phyloP scores from a whole-genome alignment of 2,888 invertebrate genomes.

The Folsomia candida region DNA sequence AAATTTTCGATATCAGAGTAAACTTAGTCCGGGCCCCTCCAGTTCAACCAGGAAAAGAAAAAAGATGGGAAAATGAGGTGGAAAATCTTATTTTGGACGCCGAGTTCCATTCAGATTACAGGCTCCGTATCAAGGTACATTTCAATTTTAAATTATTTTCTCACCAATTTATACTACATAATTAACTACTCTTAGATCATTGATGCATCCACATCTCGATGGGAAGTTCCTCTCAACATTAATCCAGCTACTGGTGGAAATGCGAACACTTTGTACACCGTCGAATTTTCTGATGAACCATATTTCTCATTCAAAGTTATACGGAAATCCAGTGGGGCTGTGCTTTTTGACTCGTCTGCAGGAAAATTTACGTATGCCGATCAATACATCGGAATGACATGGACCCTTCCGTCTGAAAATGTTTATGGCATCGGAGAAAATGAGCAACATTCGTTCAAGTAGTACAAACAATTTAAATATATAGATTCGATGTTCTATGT shows the following conservation, averaged over 20 bases:
- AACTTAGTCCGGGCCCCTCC: background rate
- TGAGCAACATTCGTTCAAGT: conserved; percentile 53
- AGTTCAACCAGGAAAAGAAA: background rate
- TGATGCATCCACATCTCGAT: conserved; percentile 31
- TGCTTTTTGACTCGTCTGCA: conserved; percentile 48
- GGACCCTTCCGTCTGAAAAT: conserved; percentile 53
- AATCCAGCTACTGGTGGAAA: conserved; percentile 25
- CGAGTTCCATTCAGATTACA: conserved; percentile 37
- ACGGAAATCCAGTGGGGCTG: conserved; percentile 35
- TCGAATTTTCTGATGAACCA: conserved; percentile 36
- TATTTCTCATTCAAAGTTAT: conserved; percentile 39
- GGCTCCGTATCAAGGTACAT: conserved; percentile 44
- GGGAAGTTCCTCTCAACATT: conserved; percentile 41
- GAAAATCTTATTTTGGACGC: conserved; percentile 32
- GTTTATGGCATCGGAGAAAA: conserved; percentile 58
- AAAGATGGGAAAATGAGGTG: conserved; percentile 31
- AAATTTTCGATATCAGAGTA: no score
- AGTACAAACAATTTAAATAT: background rate
- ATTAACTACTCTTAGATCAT: conserved; percentile 34
- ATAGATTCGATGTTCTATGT: no score
- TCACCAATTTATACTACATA: background rate
- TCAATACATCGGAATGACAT: conserved; percentile 56
- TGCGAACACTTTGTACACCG: conserved; percentile 30
- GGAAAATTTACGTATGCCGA: conserved; percentile 55
- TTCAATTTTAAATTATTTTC: no score